Percentiles rank a stretch among this genome's conserved stretches.
These are phyloP conservation scores for Solenodon paradoxus DNA, from an alignment of 2,113 vertebrate genomes.

Conservation along the genomic window DNA sequence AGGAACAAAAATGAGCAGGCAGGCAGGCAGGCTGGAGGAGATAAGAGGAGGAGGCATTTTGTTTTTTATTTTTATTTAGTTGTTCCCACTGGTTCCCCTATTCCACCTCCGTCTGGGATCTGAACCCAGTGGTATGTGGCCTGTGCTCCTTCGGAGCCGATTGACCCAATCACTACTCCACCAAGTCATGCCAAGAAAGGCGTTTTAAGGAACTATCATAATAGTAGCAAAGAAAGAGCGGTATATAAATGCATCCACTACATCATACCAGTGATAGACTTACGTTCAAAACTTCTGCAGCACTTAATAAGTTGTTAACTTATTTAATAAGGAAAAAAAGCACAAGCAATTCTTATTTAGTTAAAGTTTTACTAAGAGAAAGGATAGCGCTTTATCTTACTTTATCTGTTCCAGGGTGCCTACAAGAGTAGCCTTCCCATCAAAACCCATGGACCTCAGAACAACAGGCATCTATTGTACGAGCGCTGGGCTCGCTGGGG, in stretches of 20 bases:
- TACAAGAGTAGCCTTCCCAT: constrained; percentile 96
- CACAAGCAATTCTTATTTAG: neutral
- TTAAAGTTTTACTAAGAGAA: neutral
- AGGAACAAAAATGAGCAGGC: too few species aligned
- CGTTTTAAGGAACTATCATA: neutral
- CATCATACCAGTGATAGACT: neutral
- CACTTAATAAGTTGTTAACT: neutral
- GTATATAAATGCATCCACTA: neutral
- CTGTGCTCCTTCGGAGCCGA: too few species aligned
- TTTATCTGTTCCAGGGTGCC: constrained; percentile 88
- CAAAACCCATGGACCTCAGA: constrained; percentile 96
- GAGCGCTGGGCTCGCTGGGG: constrained; percentile 99
- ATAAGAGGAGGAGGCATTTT: too few species aligned
- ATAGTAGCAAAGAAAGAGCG: neutral
- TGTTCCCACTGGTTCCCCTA: too few species aligned
- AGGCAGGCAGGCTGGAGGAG: too few species aligned
- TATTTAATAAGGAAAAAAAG: neutral
- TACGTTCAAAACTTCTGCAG: neutral
- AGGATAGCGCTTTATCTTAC: neutral
- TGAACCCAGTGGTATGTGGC: too few species aligned
- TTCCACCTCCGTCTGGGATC: too few species aligned
- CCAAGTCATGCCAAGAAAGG: too few species aligned
- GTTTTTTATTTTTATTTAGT: too few species aligned
- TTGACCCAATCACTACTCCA: too few species aligned
- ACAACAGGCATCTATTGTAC: constrained; percentile 96